Evolutionary conservation across 2,888 invertebrate species (phyloP).

Genomic region (Icerya purchasi): DNA sequence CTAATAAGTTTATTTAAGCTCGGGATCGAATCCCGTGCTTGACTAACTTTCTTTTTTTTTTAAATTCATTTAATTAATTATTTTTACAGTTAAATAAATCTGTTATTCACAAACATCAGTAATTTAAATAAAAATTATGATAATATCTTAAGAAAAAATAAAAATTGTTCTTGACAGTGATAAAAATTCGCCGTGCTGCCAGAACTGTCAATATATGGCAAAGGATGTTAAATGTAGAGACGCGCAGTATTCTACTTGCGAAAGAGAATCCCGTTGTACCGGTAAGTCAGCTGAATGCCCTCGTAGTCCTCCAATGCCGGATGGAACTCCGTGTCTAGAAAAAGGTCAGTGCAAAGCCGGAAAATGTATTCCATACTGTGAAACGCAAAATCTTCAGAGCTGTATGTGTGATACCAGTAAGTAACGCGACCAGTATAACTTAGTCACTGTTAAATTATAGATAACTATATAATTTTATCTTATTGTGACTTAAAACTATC

Average conservation of each 20-base stretch:
- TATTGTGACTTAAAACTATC: neutral
- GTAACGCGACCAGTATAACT: too few species aligned
- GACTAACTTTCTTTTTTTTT: too few species aligned
- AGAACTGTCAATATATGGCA: slow-evolving; percentile 69
- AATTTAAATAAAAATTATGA: too few species aligned
- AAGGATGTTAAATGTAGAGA: slow-evolving; percentile 68
- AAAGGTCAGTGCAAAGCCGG: slow-evolving; percentile 74
- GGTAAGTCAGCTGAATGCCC: slow-evolving; percentile 63
- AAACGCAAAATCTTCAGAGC: slow-evolving; percentile 74
- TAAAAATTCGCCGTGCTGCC: slow-evolving; percentile 88
- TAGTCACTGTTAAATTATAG: too few species aligned
- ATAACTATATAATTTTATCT: neutral
- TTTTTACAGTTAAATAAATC: too few species aligned
- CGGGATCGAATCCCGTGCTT: too few species aligned
- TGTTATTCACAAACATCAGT: too few species aligned
- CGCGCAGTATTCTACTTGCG: slow-evolving; percentile 76
- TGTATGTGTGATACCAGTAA: slow-evolving; percentile 90
- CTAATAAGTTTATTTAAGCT: too few species aligned
- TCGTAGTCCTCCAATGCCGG: slow-evolving; percentile 63
- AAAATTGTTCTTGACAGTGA: slow-evolving; percentile 50
- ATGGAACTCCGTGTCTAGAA: slow-evolving; percentile 74
- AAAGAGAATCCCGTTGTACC: slow-evolving; percentile 74
- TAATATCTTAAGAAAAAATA: neutral
- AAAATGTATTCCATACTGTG: slow-evolving; percentile 86
- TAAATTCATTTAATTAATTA: too few species aligned